phyloP scores from a whole-genome alignment of 2,888 invertebrate genomes.

The Byasa hedistus region DNA sequence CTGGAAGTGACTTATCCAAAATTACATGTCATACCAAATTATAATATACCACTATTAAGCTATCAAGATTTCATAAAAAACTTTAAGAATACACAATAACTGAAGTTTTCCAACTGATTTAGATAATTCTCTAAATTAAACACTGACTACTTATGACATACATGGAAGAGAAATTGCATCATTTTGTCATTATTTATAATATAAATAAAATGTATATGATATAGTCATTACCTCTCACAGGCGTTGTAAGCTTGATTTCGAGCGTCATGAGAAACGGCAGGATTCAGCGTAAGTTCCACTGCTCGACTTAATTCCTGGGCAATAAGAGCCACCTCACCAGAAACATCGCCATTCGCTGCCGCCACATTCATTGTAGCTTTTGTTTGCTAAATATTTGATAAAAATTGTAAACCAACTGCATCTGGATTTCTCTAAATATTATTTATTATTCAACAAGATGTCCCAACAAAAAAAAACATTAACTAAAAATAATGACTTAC shows the following conservation, averaged over 20 bases:
- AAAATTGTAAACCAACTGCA: neutral
- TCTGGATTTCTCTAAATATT: neutral
- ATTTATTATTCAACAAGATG: neutral
- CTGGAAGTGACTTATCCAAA: too few relatives aligned
- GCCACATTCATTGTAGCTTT: slow-evolving; percentile 63
- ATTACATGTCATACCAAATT: too few relatives aligned
- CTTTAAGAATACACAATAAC: too few relatives aligned
- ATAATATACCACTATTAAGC: too few relatives aligned
- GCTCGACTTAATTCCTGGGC: slow-evolving; percentile 90
- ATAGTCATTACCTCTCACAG: slow-evolving; percentile 81
- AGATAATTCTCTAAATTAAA: neutral
- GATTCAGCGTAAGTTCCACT: slow-evolving; percentile 90
- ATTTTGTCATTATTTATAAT: neutral
- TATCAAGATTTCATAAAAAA: too few relatives aligned
- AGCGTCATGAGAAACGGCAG: slow-evolving; percentile 86
- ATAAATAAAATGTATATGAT: neutral
- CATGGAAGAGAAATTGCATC: neutral
- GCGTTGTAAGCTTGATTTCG: slow-evolving; percentile 91
- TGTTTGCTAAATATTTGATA: slow-evolving; percentile 35
- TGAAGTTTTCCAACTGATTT: neutral
- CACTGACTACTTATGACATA: too few relatives aligned
- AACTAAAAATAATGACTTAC: slow-evolving; percentile 43
- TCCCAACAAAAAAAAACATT: neutral
- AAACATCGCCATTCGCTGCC: slow-evolving; percentile 65
- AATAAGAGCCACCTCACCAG: slow-evolving; percentile 82